Evolutionary conservation across 2,888 invertebrate genomes (phyloP).

Genomic region (Agrotis ipsilon): DNA sequence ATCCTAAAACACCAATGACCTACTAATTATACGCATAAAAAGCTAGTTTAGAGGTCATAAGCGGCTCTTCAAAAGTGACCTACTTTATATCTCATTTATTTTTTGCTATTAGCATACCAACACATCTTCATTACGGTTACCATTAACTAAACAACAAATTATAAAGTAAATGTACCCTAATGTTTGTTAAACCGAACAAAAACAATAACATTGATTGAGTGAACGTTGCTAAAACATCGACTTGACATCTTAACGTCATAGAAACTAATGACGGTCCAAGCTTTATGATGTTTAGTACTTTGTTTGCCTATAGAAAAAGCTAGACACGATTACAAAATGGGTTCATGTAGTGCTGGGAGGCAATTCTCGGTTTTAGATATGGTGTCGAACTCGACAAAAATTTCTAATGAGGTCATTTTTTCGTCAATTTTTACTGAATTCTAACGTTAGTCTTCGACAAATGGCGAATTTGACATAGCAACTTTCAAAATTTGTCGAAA

Average conservation of each 20-base stretch:
- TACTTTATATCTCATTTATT: conserved; percentile 37
- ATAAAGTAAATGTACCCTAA: conserved; percentile 30
- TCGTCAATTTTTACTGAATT: too few relatives aligned
- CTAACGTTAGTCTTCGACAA: too few relatives aligned
- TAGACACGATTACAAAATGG: conserved; percentile 63
- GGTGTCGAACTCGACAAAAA: too few relatives aligned
- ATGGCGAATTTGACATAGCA: too few relatives aligned
- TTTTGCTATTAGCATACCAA: conserved; percentile 27
- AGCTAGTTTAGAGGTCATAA: conserved; percentile 4
- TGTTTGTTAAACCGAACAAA: conserved; percentile 25
- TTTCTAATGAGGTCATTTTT: too few relatives aligned
- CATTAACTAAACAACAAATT: conserved; percentile 34
- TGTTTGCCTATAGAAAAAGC: conserved; percentile 50
- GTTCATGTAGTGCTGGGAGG: conserved; percentile 51
- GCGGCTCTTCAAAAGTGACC: conserved; percentile 29
- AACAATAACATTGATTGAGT: conserved; percentile 50
- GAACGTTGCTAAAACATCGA: conserved; percentile 37
- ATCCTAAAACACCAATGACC: background rate
- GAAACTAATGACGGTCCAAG: conserved; percentile 59
- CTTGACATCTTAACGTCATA: conserved; percentile 52
- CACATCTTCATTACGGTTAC: conserved; percentile 26
- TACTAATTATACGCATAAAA: conserved; percentile 16
- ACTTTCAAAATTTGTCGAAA: too few relatives aligned
- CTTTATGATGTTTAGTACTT: conserved; percentile 45
- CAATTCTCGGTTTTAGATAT: too few relatives aligned